A percentile compares a stretch with the other conserved stretches of the same genome.
These are phyloP conservation scores for Eudasyphora cyanicolor DNA, from an alignment of 2,888 invertebrate genomes.

Conservation along the genomic window DNA sequence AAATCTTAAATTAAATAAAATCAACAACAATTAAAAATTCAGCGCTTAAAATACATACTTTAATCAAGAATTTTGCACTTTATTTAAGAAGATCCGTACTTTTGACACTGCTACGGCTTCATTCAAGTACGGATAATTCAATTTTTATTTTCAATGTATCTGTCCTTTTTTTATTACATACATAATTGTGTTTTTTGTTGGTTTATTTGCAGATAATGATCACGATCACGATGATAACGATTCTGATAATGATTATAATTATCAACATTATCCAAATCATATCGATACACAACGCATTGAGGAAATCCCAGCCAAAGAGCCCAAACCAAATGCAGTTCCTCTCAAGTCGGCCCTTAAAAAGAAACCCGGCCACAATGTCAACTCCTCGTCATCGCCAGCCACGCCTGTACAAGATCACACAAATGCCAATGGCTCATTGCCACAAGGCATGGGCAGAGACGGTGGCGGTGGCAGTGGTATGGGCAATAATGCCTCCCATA, in stretches of 20 bases:
- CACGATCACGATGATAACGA: slow-evolving; percentile 85
- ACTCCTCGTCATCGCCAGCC: slow-evolving; percentile 81
- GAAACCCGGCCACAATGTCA: slow-evolving; percentile 81
- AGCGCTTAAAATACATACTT: too few relatives aligned
- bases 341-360: slow-evolving; percentile 96
- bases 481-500: slow-evolving; percentile 29
- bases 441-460: slow-evolving; percentile 64
- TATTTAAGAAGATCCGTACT: too few relatives aligned
- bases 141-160: too few relatives aligned
- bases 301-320: slow-evolving; percentile 96
- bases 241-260: slow-evolving; percentile 85
- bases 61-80: too few relatives aligned
- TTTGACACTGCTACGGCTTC: too few relatives aligned
- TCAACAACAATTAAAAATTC: too few relatives aligned
- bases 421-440: slow-evolving; percentile 74
- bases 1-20: too few relatives aligned
- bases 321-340: slow-evolving; percentile 93
- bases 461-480: slow-evolving; percentile 64
- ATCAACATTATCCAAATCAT: slow-evolving; percentile 84
- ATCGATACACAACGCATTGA: slow-evolving; percentile 92
- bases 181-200: slow-evolving; percentile 7
- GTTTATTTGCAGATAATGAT: slow-evolving; percentile 76
- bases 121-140: too few relatives aligned
- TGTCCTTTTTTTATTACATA: background rate
- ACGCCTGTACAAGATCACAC: slow-evolving; percentile 86